These are phyloP conservation scores for Xenopus tropicalis DNA, from an alignment of 2,113 vertebrate genomes.

Conservation along the genomic window DNA sequence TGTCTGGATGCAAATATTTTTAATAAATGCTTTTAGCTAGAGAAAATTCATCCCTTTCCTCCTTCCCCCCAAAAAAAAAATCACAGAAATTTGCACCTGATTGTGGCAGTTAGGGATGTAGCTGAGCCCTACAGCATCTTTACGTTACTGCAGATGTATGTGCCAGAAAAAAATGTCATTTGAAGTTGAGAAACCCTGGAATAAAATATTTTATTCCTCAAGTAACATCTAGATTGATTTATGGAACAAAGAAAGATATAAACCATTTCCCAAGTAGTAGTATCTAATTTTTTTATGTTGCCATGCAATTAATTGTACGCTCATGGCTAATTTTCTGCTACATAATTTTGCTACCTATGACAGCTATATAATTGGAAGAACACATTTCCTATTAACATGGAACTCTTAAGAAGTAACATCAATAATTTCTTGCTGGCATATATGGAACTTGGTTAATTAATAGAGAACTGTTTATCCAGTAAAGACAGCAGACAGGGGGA, in stretches of 20 bases:
- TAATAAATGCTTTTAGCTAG: too few relatives aligned
- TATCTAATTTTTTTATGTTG: constrained; percentile 42
- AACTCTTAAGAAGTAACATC: constrained; percentile 39
- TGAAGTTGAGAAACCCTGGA: not conserved
- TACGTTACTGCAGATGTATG: too few relatives aligned
- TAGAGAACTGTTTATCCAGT: constrained; percentile 36
- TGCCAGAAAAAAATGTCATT: too few relatives aligned
- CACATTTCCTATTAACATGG: constrained; percentile 42
- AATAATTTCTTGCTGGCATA: constrained; percentile 25
- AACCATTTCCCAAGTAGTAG: constrained; percentile 10
- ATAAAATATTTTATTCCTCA: not conserved
- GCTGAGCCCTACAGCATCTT: too few relatives aligned
- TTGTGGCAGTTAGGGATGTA: too few relatives aligned
- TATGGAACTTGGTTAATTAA: constrained; percentile 38
- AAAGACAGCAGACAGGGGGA: constrained; percentile 2
- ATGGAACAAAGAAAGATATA: constrained; percentile 27
- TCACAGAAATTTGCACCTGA: too few relatives aligned
- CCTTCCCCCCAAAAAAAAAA: too few relatives aligned
- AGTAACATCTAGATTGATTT: not conserved
- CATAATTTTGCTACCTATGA: constrained; percentile 44
- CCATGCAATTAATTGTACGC: constrained; percentile 34
- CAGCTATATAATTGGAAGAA: constrained; percentile 43
- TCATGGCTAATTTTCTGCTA: constrained; percentile 41
- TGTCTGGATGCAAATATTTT: too few relatives aligned
- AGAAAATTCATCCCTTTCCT: too few relatives aligned